Evolutionary conservation across 2,888 invertebrate genomes (phyloP).

Genomic region (Drosophila seclusa): DNA sequence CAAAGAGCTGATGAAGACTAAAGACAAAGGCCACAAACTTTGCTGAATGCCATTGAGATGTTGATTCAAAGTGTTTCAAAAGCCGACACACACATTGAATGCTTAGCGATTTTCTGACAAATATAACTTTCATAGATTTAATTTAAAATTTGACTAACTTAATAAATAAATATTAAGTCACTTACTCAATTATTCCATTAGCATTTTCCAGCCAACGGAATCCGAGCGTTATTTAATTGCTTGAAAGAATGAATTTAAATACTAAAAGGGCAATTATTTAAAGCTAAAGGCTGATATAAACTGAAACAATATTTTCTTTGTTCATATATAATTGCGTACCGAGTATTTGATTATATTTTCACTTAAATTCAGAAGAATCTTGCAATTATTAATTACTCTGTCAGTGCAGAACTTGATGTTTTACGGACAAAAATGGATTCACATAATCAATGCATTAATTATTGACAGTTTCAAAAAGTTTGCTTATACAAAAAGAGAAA

Average conservation of each 20-base stretch:
- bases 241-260: not conserved
- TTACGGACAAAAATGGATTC: not conserved
- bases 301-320: not conserved
- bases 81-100: conserved; percentile 15
- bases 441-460: not conserved
- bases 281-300: not conserved
- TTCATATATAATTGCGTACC: not conserved
- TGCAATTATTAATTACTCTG: not conserved
- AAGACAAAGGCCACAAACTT: conserved; percentile 30
- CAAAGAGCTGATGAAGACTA: conserved; percentile 27
- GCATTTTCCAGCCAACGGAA: not conserved
- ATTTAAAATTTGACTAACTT: not conserved
- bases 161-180: not conserved
- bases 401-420: not conserved
- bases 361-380: not conserved
- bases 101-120: not conserved
- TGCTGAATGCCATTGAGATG: conserved; percentile 27
- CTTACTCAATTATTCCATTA: not conserved
- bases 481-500: not conserved
- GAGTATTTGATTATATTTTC: not conserved
- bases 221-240: not conserved
- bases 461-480: conserved; percentile 7
- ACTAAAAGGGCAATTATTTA: not conserved
- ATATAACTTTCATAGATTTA: not conserved
- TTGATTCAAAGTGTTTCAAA: conserved; percentile 21